These are phyloP conservation scores for Plutella xylostella DNA, from an alignment of 2,888 invertebrate genomes.

Conservation along the genomic window DNA sequence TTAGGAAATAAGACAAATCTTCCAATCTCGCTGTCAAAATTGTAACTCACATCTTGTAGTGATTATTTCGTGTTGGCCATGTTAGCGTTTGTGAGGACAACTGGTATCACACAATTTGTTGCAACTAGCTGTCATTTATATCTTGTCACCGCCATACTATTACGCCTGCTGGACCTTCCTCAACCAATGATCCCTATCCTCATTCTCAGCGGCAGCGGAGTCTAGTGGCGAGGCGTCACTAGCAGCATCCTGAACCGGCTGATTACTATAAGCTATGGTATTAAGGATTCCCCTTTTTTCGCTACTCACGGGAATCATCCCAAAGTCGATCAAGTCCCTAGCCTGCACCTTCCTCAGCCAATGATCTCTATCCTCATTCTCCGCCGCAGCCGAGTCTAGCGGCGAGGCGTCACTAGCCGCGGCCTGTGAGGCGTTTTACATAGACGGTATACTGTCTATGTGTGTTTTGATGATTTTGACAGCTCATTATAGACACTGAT, in stretches of 20 bases:
- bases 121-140: too few species aligned
- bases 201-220: conserved; percentile 84
- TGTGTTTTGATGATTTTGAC: too few species aligned
- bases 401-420: conserved; percentile 69
- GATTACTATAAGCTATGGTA: neutral
- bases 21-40: too few species aligned
- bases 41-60: too few species aligned
- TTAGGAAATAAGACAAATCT: too few species aligned
- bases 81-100: too few species aligned
- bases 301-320: conserved; percentile 89
- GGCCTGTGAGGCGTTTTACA: conserved; percentile 78
- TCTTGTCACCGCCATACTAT: too few species aligned
- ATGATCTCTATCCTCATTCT: conserved; percentile 86
- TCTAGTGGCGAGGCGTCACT: conserved; percentile 67
- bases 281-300: too few species aligned
- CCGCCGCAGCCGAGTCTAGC: conserved; percentile 81
- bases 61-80: too few species aligned
- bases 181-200: conserved; percentile 85
- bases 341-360: conserved; percentile 91
- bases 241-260: neutral
- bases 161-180: conserved; percentile 91
- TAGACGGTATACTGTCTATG: neutral
- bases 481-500: too few species aligned
- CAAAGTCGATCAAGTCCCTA: conserved; percentile 96
- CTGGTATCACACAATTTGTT: too few species aligned